A percentile compares a stretch with the other conserved stretches of the same genome.
These are phyloP conservation scores for Falco berigora DNA, from an alignment of 2,797 vertebrate species.

Conservation along the genomic window DNA sequence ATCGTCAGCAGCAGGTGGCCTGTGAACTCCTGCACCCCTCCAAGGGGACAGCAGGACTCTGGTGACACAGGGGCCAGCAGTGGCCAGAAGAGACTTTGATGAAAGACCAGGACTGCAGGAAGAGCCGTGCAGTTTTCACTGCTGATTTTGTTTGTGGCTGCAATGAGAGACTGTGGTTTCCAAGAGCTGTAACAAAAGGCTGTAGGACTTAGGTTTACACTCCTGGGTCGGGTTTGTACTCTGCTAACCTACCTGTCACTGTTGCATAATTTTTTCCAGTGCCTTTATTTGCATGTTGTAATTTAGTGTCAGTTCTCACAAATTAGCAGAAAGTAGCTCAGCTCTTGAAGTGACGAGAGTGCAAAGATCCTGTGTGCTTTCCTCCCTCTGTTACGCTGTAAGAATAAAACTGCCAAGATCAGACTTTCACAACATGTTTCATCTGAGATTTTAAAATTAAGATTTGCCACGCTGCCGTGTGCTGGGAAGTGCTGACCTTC, in stretches of 20 bases:
- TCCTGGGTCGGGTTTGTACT: background rate
- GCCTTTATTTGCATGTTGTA: background rate
- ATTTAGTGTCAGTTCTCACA: background rate
- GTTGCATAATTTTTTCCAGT: background rate
- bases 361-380: rapidly evolving
- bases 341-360: rapidly evolving
- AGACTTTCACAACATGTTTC: background rate
- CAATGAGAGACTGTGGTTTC: background rate
- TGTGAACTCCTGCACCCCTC: background rate
- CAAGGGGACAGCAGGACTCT: background rate
- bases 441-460: background rate
- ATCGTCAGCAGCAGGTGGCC: background rate
- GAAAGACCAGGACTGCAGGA: background rate
- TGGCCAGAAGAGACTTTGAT: background rate
- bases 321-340: background rate
- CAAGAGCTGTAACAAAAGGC: background rate
- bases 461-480: background rate
- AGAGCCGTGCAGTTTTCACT: background rate
- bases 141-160: background rate
- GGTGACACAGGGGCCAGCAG: background rate
- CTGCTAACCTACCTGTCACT: background rate
- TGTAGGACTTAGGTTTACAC: background rate
- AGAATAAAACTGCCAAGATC: conserved; percentile 26
- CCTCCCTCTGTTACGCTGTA: background rate
- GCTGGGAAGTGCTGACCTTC: background rate